A percentile compares a stretch with the other conserved stretches of the same genome.
Evolutionary conservation across 2,888 invertebrate species (phyloP).

Genomic region (Lamellibrachia columna): DNA sequence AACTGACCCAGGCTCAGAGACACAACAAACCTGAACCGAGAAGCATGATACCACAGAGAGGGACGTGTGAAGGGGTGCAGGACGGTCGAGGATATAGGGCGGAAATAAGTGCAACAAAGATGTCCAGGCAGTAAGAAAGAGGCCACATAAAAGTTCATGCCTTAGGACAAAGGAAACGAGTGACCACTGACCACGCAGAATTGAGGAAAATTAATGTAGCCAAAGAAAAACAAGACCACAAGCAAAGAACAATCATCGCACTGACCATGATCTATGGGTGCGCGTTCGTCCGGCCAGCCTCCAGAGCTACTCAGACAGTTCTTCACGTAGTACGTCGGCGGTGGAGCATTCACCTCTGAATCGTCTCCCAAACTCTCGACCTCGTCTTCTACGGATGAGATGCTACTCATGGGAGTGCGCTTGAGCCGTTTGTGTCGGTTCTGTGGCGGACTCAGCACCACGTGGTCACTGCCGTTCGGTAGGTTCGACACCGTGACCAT

Average conservation of each 20-base stretch:
- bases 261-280: constrained; percentile 25
- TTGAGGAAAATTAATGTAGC: not conserved
- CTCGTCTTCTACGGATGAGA: constrained; percentile 71
- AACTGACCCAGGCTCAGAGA: no score
- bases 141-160: not conserved
- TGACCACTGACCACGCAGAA: not conserved
- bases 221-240: not conserved
- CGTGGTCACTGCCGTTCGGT: constrained; percentile 24
- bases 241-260: not conserved
- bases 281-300: constrained; percentile 69
- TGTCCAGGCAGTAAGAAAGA: not conserved
- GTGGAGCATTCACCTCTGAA: constrained; percentile 38
- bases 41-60: no score
- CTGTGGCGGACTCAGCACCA: constrained; percentile 63
- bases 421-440: constrained; percentile 68
- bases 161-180: not conserved
- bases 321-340: constrained; percentile 65
- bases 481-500: constrained; percentile 45
- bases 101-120: not conserved
- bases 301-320: constrained; percentile 52
- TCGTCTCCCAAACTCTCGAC: constrained; percentile 65
- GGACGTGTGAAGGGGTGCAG: no score
- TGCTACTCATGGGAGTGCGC: constrained; percentile 53
- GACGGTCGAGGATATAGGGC: no score
- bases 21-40: no score